phyloP scores from a whole-genome alignment of 1,140 invertebrate species.

The Notospermus geniculatus region DNA sequence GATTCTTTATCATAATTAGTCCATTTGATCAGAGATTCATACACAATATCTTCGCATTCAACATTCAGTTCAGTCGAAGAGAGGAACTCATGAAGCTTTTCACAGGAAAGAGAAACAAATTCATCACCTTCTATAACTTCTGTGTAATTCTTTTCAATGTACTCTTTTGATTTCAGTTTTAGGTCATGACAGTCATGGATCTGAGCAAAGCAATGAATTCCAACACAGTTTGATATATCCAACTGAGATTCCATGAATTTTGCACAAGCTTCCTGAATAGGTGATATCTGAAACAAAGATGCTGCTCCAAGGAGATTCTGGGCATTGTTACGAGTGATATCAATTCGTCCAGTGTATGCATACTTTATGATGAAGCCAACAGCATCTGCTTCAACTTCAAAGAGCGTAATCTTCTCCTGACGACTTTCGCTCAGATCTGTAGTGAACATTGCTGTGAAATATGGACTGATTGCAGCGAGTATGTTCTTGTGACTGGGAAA shows the following conservation, averaged over 20 bases:
- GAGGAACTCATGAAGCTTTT: constrained; percentile 42
- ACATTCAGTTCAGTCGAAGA: constrained; percentile 52
- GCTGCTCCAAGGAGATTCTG: constrained; percentile 48
- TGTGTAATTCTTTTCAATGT: constrained; percentile 49
- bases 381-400: constrained; percentile 46
- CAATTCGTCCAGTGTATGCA: constrained; percentile 48
- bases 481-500: constrained; percentile 66
- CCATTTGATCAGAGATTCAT: constrained; percentile 50
- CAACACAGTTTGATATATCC: constrained; percentile 50
- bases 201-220: constrained; percentile 49
- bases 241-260: constrained; percentile 51
- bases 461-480: constrained; percentile 51
- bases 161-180: constrained; percentile 40
- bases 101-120: constrained; percentile 37
- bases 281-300: constrained; percentile 50
- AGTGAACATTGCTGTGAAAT: constrained; percentile 57
- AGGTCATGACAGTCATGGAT: constrained; percentile 46
- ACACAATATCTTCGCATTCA: constrained; percentile 51
- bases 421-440: constrained; percentile 46
- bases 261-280: constrained; percentile 48
- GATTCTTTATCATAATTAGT: constrained; percentile 30
- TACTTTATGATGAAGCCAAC: constrained; percentile 46
- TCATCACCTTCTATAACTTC: constrained; percentile 45
- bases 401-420: constrained; percentile 40
- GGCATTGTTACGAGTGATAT: constrained; percentile 45